These are phyloP conservation scores for Spondyliosoma cantharus DNA, from an alignment of 2,797 vertebrate species.

Conservation along the genomic window DNA sequence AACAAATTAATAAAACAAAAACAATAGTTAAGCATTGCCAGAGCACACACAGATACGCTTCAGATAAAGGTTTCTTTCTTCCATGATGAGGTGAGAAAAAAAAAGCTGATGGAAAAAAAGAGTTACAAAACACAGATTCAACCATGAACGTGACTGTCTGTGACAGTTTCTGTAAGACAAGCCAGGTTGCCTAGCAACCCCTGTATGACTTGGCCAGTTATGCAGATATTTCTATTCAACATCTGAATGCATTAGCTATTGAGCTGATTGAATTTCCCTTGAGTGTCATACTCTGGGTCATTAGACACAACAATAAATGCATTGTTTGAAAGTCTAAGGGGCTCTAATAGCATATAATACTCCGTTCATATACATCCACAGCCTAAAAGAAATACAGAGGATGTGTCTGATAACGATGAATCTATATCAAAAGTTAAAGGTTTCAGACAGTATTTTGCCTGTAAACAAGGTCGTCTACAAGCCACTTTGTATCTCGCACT, in stretches of 20 bases:
- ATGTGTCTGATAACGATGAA: background rate
- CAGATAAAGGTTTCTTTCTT: conserved; percentile 9
- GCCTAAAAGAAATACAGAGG: background rate
- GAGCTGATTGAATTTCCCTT: conserved; percentile 24
- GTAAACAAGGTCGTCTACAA: background rate
- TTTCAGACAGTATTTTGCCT: background rate
- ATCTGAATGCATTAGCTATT: conserved; percentile 19
- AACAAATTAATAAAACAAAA: background rate
- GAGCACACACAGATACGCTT: background rate
- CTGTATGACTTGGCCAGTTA: conserved; percentile 43
- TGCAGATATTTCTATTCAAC: conserved; percentile 49
- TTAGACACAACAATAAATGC: conserved; percentile 14
- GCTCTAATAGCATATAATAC: background rate
- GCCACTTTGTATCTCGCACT: background rate
- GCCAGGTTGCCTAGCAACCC: conserved; percentile 55
- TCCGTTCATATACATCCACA: background rate
- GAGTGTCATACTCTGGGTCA: conserved; percentile 18
- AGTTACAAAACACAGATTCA: conserved; percentile 16
- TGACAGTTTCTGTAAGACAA: conserved; percentile 30
- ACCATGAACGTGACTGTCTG: conserved; percentile 12
- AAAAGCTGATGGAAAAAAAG: background rate
- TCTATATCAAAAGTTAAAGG: background rate
- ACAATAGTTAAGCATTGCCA: background rate
- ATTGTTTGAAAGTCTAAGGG: conserved; percentile 10
- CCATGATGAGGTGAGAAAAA: conserved; percentile 14